Conservation (phyloP, 2,113 vertebrate genomes). For the Leptosomus discolor region DNA sequence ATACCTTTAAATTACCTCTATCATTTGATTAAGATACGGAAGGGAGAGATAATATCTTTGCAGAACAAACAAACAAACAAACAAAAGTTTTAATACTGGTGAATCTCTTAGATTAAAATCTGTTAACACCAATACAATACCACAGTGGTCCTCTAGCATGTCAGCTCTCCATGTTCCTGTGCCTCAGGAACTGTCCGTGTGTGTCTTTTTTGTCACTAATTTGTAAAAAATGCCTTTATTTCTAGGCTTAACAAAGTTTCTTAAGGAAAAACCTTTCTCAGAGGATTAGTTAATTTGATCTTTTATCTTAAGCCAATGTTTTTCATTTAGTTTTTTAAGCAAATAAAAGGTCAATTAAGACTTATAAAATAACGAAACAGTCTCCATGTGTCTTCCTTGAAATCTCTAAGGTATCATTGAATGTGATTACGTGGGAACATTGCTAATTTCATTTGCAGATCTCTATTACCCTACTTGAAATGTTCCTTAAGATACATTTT, state of each 20-base stretch:
- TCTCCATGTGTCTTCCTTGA: background rate
- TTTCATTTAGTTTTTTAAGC: background rate
- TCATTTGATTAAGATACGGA: background rate
- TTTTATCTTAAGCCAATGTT: background rate
- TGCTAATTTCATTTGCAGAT: background rate
- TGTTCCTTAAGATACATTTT: background rate
- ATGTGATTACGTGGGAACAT: background rate
- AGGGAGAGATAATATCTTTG: background rate
- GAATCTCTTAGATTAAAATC: background rate
- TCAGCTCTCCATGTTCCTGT: background rate
- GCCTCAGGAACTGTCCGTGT: background rate
- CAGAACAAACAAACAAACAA: no score
- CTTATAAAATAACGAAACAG: background rate
- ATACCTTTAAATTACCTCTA: background rate
- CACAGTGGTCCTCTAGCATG: background rate
- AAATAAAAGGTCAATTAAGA: slow-evolving; percentile 2
- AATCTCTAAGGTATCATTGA: background rate
- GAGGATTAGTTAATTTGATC: background rate
- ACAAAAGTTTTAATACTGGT: background rate
- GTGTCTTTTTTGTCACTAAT: background rate
- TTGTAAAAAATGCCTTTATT: background rate
- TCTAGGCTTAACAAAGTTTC: background rate
- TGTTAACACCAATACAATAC: background rate
- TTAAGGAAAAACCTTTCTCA: slow-evolving; percentile 11
- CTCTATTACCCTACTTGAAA: background rate